Conservation (phyloP, 1,140 invertebrate species). For the Monochamus saltuarius region DNA sequence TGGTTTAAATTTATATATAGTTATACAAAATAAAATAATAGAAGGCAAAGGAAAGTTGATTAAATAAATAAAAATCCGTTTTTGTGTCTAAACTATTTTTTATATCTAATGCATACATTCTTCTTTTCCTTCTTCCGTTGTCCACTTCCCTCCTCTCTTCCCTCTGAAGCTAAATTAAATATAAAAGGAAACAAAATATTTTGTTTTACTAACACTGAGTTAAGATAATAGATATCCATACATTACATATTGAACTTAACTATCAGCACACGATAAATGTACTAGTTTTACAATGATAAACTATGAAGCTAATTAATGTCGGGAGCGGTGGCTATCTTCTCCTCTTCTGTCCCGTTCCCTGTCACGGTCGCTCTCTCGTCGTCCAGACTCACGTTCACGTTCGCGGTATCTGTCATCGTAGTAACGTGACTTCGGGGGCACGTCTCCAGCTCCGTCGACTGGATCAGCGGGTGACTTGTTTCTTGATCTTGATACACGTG, state of each 20-base stretch:
- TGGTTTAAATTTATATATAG: background rate
- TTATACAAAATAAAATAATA: conserved; percentile 1
- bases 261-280: conserved; percentile 1
- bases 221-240: too few relatives aligned
- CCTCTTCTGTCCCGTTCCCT: conserved; percentile 68
- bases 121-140: conserved; percentile 24
- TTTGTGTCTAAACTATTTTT: conserved; percentile 28
- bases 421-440: conserved; percentile 64
- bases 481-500: conserved; percentile 54
- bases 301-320: conserved; percentile 57
- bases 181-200: background rate
- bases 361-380: conserved; percentile 66
- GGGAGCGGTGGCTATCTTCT: conserved; percentile 66
- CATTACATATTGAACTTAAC: too few relatives aligned
- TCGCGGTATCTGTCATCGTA: conserved; percentile 81
- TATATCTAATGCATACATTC: conserved; percentile 31
- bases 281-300: conserved; percentile 10
- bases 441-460: conserved; percentile 57
- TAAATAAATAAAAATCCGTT: conserved; percentile 26
- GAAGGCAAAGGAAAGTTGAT: background rate
- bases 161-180: background rate
- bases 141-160: conserved; percentile 17
- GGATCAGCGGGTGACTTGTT: conserved; percentile 62
- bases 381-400: conserved; percentile 59
- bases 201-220: too few relatives aligned